phyloP scores from a whole-genome alignment of 2,113 vertebrate genomes.

The Rhynchomys soricoides region DNA sequence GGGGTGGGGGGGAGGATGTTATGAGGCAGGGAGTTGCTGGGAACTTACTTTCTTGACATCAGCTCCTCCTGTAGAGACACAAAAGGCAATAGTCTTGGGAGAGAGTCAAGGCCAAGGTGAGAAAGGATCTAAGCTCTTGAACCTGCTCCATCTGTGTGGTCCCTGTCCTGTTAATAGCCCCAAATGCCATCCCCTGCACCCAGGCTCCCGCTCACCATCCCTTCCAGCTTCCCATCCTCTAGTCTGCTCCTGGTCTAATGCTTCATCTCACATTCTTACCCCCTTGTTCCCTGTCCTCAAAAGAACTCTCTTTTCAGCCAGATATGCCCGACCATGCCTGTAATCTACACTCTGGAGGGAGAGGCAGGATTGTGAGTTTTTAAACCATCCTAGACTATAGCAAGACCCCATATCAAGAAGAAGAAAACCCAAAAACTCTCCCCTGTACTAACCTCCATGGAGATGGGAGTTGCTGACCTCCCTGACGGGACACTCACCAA shows the following conservation, averaged over 20 bases:
- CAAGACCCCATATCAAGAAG: not conserved
- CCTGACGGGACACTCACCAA: constrained; percentile 77
- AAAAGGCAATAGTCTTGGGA: constrained; percentile 26
- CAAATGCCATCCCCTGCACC: no score
- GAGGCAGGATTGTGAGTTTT: not conserved
- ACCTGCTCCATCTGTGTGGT: not conserved
- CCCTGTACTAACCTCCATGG: not conserved
- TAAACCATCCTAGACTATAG: not conserved
- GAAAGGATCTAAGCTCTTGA: not conserved
- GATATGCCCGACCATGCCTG: not conserved
- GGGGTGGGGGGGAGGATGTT: no score
- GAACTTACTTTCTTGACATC: constrained; percentile 79
- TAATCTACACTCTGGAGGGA: not conserved
- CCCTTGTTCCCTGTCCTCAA: not conserved
- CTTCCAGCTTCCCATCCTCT: not conserved
- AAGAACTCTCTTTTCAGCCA: not conserved
- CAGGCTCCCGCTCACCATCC: not conserved
- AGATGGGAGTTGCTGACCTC: not conserved
- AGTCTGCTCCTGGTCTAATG: constrained; percentile 6
- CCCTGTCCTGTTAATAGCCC: not conserved
- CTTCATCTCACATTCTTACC: not conserved
- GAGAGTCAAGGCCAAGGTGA: not conserved
- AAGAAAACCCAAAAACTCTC: not conserved
- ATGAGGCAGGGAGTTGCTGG: not conserved
- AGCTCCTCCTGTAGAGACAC: constrained; percentile 70